These are phyloP conservation scores for Peromyscus melanophrys DNA, from an alignment of 2,797 vertebrate genomes.

Conservation along the genomic window DNA sequence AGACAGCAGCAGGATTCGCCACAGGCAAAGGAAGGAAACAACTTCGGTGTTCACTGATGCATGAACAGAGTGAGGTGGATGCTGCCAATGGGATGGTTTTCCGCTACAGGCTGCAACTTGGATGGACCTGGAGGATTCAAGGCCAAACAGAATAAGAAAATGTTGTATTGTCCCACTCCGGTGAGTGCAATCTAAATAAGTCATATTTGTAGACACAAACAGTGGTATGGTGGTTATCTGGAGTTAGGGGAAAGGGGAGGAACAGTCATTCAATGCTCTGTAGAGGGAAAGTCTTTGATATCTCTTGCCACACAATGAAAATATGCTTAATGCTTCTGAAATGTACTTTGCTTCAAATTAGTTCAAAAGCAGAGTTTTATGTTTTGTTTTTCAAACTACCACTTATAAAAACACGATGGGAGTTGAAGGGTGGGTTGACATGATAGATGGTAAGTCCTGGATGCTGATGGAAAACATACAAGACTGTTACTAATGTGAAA, in stretches of 20 bases:
- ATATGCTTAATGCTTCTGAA: not conserved
- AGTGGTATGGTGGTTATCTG: not conserved
- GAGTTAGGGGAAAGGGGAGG: not conserved
- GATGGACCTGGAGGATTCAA: not conserved
- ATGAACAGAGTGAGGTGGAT: not conserved
- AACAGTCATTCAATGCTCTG: not conserved
- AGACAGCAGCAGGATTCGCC: not conserved
- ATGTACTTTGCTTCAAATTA: not conserved
- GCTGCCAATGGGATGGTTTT: not conserved
- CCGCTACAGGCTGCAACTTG: not conserved
- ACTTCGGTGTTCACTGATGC: not conserved
- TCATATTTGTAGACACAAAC: not conserved
- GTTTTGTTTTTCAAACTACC: not conserved
- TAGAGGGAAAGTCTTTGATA: not conserved
- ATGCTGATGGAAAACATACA: not conserved
- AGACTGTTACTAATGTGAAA: not conserved
- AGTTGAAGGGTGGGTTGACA: not conserved
- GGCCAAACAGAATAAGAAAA: not conserved
- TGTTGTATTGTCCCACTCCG: not conserved
- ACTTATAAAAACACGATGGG: not conserved
- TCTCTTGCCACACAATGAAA: not conserved
- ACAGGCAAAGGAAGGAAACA: not conserved
- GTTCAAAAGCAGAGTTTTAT: not conserved
- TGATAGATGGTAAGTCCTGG: not conserved
- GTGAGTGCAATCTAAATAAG: no score